Base-by-base conservation (phyloP, 2,797 vertebrate genomes). In the Notolabrus celidotus region DNA sequence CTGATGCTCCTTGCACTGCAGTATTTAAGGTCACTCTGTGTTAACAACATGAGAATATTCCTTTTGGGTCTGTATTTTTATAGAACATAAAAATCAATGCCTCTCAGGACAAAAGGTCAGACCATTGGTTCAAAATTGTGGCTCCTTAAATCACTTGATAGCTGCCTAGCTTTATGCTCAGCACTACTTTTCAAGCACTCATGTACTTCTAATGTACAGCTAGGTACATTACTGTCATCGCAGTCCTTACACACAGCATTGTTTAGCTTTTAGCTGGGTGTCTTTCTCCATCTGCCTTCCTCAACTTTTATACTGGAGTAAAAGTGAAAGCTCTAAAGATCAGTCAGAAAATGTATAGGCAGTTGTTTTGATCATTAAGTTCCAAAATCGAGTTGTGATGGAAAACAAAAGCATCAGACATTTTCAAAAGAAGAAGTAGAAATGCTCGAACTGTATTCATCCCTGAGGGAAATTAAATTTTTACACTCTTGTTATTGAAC, bases 81-180 rank as follows among this genome's bases (percentile, higher is more conserved):
- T 19, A 3, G 51, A 20, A n/a, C 8, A 10, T 0, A 43, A 43
- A 43, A 43, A 43, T 42, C 41, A 20, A 20, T 43, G 9, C 41
- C n/a, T 10, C 41, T 10, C 41, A 43, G 2, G 17, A 17, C n/a
- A 23, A 70, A 85, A 84, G 64, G 83, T 75, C 58, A 75, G 33
- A 71, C 51, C 56, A 65, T 16, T 38, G 68, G 27, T 43, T 43
- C 11, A 43, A n/a, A 43, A 43, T 43, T 20, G n/a, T 3, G 38
- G 42, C 31, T 27, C 36, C 7, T 38, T 10, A 23, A 50, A 43
- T 67, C 31, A 10, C 9, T 31, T 60, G 31, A 41, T 41, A 55
- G 17, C 11, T 49, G 20, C 42, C 17, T 20, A 56, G 22, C 11
- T 33, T 8, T 8, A 33, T 33, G 7, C 36, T 57, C n/a, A 0